These are phyloP conservation scores for Cyprinodon brontotheroides DNA, from an alignment of 2,113 vertebrate genomes.

Conservation along the genomic window DNA sequence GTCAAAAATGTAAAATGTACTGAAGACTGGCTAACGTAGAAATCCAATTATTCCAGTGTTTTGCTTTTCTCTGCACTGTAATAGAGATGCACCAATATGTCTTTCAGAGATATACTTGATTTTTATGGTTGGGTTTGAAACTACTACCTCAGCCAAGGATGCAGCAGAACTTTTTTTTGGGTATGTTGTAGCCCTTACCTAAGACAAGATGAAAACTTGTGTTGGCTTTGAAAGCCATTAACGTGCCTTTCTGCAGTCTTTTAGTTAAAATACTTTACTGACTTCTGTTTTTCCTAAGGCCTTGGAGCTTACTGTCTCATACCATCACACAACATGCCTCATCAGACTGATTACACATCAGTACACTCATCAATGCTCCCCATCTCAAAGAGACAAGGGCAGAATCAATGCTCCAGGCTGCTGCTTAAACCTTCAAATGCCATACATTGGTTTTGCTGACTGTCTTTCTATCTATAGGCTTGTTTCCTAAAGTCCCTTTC, in stretches of 20 bases:
- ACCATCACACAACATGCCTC: conserved; percentile 49
- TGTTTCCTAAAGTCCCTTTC: conserved; percentile 29
- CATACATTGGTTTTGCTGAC: conserved; percentile 34
- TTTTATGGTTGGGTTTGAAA: not conserved
- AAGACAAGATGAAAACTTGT: not conserved
- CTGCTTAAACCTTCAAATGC: conserved; percentile 37
- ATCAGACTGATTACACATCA: conserved; percentile 66
- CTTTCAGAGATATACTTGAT: not conserved
- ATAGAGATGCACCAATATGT: not conserved
- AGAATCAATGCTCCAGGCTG: conserved; percentile 36
- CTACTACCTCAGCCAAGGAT: not conserved
- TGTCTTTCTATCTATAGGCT: conserved; percentile 46
- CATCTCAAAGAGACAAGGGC: conserved; percentile 31
- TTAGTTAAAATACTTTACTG: conserved; percentile 20
- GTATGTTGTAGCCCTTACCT: not conserved
- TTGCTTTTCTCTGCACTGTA: not conserved
- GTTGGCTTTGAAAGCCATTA: not conserved
- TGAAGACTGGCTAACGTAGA: conserved; percentile 8
- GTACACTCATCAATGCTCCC: conserved; percentile 34
- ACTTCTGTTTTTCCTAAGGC: conserved; percentile 14
- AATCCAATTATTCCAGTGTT: conserved; percentile 18
- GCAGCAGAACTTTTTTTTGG: not conserved
- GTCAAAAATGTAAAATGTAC: conserved; percentile 11
- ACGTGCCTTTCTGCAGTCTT: not conserved
- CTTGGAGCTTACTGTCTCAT: conserved; percentile 28